Conservation (phyloP, 2,113 vertebrate genomes). For the Henicopernis longicauda region DNA sequence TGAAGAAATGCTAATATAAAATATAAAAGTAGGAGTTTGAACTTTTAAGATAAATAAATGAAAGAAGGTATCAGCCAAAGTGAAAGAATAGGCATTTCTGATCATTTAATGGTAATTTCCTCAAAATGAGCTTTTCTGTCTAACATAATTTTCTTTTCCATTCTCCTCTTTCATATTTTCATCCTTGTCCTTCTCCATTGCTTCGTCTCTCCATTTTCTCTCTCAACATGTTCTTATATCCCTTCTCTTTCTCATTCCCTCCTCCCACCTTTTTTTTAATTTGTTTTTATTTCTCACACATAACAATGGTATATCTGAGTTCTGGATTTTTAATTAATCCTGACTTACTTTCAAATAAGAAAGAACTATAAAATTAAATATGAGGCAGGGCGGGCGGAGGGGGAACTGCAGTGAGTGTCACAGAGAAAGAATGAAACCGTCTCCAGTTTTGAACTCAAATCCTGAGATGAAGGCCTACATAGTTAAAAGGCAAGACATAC, state of each 20-base stretch:
- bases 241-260: neutral
- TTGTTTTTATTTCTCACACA: neutral
- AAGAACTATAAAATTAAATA: neutral
- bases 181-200: neutral
- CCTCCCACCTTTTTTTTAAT: rapidly evolving
- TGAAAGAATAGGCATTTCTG: neutral
- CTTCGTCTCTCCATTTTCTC: neutral
- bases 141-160: neutral
- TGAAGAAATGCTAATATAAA: neutral
- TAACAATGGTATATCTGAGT: neutral
- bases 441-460: conserved; percentile 33
- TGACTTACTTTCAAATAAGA: neutral
- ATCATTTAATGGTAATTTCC: neutral
- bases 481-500: conserved; percentile 37
- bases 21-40: neutral
- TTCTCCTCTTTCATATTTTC: neutral
- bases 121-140: neutral
- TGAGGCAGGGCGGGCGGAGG: conserved; percentile 19
- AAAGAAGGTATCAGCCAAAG: neutral
- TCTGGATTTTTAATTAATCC: neutral
- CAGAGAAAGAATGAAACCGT: conserved; percentile 42
- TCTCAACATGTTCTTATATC: neutral
- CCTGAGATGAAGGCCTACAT: conserved; percentile 5
- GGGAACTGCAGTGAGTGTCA: conserved; percentile 49
- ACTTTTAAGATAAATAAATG: neutral